Evolutionary conservation across 2,113 vertebrate genomes (phyloP), one percentile per base, ranked within the genome.

Genomic region (Semicossyphus pulcher): DNA sequence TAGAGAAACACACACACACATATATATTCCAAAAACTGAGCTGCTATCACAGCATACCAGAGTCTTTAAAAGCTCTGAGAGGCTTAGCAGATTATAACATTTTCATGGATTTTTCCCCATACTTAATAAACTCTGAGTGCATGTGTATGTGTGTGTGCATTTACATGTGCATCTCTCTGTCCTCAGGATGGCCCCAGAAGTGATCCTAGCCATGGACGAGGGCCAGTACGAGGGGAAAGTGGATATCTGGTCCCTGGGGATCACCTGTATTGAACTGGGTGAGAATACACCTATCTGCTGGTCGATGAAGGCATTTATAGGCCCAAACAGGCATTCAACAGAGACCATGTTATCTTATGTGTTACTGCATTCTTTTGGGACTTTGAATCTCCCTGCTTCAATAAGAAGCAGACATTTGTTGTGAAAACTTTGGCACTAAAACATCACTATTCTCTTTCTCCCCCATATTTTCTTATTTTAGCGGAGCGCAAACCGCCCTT

Each of bases 121-220:
- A 64, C 63, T 83, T 78, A 58, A 60, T 60, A 73, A 83, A 58
- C 36, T 44, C 5, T 8, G 41, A n/a, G 41, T 20, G 18, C 18
- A 20, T 23, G 15, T 77, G 28, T 78, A 21, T n/a, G 23, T 53
- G 25, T 75, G 39, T 84, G 23, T 48, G 21, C 12, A 31, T 65
- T 41, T 83, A 42, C 47, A 45, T 72, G 18, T 52, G 47, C 1
- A 0, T 58, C 31, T 85, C 36, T 81, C 12, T 84, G 45, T 53
- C 37, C 53, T 52, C 83, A 99, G 98, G 98, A 99, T 99, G 97
- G 97, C 98, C 84, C 98, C 98, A 58, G 98, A 99, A 92, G 98
- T 99, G 87, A 99, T 99, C 90, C 93, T 99, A 63, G 98, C 98
- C 60, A 99, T 99, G 98, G 98, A 99, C 0, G 98, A 99, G 92